Percentiles rank a stretch among this genome's conserved stretches.
Evolutionary conservation across 2,888 invertebrate species (phyloP).

Genomic region (Caenorhabditis japonica): DNA sequence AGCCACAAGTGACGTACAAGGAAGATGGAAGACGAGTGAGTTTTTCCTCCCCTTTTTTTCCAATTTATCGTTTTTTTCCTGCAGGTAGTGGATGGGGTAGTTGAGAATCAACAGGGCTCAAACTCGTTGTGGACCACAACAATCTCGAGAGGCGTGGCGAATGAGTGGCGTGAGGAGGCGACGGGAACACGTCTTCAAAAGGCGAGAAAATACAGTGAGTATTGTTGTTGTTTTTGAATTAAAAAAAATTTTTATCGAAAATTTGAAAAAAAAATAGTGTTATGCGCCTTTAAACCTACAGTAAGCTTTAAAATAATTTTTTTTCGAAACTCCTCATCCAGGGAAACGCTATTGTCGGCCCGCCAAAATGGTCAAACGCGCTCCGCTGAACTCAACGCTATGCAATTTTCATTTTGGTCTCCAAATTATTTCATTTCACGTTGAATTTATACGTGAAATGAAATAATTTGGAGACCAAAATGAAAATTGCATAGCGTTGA

Average conservation of each 20-base stretch:
- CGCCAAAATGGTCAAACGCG: too few relatives aligned
- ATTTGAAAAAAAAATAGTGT: too few relatives aligned
- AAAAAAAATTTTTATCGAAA: neutral
- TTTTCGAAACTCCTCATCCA: too few relatives aligned
- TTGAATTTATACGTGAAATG: too few relatives aligned
- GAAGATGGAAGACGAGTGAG: slow-evolving; percentile 56
- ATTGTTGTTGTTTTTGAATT: neutral
- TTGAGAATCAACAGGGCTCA: slow-evolving; percentile 43
- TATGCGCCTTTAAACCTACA: too few relatives aligned
- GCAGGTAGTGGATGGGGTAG: slow-evolving; percentile 53
- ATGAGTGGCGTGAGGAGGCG: slow-evolving; percentile 60
- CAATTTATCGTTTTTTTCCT: neutral
- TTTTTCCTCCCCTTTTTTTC: neutral
- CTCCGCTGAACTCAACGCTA: too few relatives aligned
- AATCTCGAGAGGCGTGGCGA: slow-evolving; percentile 59
- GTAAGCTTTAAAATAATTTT: too few relatives aligned
- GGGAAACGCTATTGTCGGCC: too few relatives aligned
- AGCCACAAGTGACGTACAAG: slow-evolving; percentile 55
- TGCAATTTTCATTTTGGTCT: too few relatives aligned
- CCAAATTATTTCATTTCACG: too few relatives aligned
- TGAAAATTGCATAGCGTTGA: too few relatives aligned
- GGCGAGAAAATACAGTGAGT: slow-evolving; percentile 55
- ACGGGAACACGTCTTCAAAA: slow-evolving; percentile 55
- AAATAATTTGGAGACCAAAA: too few relatives aligned
- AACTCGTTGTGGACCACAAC: slow-evolving; percentile 62